Conservation (phyloP, 2,888 invertebrate genomes). For the Eugnorisma glareosa region DNA sequence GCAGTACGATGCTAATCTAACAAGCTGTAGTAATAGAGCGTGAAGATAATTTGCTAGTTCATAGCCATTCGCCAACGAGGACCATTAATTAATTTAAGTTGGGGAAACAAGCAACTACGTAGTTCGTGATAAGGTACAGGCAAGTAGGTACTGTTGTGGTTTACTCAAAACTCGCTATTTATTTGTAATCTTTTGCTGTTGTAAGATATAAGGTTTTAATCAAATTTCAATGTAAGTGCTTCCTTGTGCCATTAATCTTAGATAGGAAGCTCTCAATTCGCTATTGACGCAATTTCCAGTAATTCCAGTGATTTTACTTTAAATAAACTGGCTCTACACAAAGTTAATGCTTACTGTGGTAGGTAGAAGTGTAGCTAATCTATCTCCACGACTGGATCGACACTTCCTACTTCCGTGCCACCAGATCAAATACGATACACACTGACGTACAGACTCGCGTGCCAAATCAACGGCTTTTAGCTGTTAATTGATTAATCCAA, state of each 20-base stretch:
- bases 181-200: not conserved
- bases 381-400: constrained; percentile 44
- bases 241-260: constrained; percentile 10
- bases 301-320: not conserved
- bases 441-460: constrained; percentile 4
- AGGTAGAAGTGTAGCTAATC: constrained; percentile 43
- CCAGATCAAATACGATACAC: constrained; percentile 45
- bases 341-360: constrained; percentile 17
- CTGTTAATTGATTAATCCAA: constrained; percentile 18
- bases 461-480: constrained; percentile 12
- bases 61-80: constrained; percentile 20
- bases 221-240: not conserved
- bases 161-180: not conserved
- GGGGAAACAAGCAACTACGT: not conserved
- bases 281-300: constrained; percentile 14
- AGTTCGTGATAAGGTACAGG: not conserved
- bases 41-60: constrained; percentile 42
- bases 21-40: constrained; percentile 41
- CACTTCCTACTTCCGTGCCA: constrained; percentile 61
- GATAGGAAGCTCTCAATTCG: constrained; percentile 12
- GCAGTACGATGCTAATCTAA: constrained; percentile 33
- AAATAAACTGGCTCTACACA: constrained; percentile 14
- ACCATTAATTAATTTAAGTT: constrained; percentile 32
- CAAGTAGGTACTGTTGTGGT: not conserved
- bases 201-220: not conserved